phyloP scores from a whole-genome alignment of 1,140 invertebrate species.

The Littorina saxatilis region DNA sequence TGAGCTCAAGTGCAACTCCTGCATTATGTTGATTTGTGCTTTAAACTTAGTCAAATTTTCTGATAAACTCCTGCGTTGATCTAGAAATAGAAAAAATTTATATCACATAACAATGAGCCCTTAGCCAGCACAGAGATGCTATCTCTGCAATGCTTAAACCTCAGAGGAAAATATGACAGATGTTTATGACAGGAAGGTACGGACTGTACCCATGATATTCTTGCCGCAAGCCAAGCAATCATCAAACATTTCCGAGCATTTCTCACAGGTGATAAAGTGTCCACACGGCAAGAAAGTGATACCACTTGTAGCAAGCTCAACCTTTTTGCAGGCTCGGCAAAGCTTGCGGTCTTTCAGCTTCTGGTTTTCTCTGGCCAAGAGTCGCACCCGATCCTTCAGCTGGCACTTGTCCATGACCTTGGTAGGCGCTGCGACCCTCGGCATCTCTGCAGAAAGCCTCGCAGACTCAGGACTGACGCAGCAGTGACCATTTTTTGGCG shows the following conservation, averaged over 20 bases:
- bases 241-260: slow-evolving; percentile 32
- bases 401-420: not conserved
- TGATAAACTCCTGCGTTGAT: too few species aligned
- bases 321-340: slow-evolving; percentile 29
- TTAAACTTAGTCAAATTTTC: too few species aligned
- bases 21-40: too few species aligned
- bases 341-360: slow-evolving; percentile 16
- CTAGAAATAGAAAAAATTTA: too few species aligned
- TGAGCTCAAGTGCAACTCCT: too few species aligned
- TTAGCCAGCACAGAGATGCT: too few species aligned
- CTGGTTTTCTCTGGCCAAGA: slow-evolving; percentile 9
- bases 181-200: slow-evolving; percentile 30
- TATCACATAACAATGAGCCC: too few species aligned
- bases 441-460: slow-evolving; percentile 7
- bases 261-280: slow-evolving; percentile 34
- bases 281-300: slow-evolving; percentile 40
- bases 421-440: not conserved
- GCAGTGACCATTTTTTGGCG: not conserved
- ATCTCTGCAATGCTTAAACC: too few species aligned
- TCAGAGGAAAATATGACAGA: too few species aligned
- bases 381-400: slow-evolving; percentile 4
- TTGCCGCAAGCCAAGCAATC: slow-evolving; percentile 29
- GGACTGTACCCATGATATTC: slow-evolving; percentile 38
- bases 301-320: slow-evolving; percentile 21
- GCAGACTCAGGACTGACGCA: not conserved